Conservation (phyloP, 2,113 vertebrate genomes). For the Zeus faber region DNA sequence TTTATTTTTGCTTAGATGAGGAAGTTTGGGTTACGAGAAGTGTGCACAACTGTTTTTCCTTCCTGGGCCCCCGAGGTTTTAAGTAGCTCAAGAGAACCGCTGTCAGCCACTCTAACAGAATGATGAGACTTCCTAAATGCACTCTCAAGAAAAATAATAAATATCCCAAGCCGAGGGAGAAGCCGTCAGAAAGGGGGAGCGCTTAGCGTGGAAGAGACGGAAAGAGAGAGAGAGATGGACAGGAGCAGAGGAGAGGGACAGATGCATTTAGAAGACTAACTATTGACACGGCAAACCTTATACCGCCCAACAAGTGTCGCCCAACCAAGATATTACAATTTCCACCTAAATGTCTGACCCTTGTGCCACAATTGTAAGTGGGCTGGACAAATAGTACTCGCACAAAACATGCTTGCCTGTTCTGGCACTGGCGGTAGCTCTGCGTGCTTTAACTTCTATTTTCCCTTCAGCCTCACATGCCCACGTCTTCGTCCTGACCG, state of each 20-base stretch:
- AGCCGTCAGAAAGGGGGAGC: background rate
- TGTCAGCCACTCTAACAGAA: slow-evolving; percentile 39
- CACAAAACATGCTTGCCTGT: background rate
- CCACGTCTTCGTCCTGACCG: slow-evolving; percentile 24
- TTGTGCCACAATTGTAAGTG: background rate
- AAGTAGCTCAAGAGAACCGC: slow-evolving; percentile 27
- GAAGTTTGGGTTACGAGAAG: slow-evolving; percentile 49
- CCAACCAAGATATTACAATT: too few relatives aligned
- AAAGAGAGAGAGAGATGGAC: too few relatives aligned
- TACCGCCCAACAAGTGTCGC: too few relatives aligned
- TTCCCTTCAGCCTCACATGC: slow-evolving; percentile 10
- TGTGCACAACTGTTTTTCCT: slow-evolving; percentile 36
- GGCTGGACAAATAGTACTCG: background rate
- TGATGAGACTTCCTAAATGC: slow-evolving; percentile 37
- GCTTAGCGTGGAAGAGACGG: background rate
- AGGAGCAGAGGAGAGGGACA: too few relatives aligned
- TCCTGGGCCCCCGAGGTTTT: slow-evolving; percentile 29
- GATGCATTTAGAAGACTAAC: too few relatives aligned
- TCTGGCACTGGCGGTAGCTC: background rate
- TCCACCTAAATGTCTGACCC: background rate
- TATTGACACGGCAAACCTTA: too few relatives aligned
- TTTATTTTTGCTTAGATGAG: slow-evolving; percentile 53
- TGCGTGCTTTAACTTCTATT: background rate
- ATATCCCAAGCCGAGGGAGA: slow-evolving; percentile 25
- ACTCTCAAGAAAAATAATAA: slow-evolving; percentile 38